These are phyloP conservation scores for Sebastes trivittatus DNA, from an alignment of 2,797 vertebrate species.

Conservation along the genomic window DNA sequence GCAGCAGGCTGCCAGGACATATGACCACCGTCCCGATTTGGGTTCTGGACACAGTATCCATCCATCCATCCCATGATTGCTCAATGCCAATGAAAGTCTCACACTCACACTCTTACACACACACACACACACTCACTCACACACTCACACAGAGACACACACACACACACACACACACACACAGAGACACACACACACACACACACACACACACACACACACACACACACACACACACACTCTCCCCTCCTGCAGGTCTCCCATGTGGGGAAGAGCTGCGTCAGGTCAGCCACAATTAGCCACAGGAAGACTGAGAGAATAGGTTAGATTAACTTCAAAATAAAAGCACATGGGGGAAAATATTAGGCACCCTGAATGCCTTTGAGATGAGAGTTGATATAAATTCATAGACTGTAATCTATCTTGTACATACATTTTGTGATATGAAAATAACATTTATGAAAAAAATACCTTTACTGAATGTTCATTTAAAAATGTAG, in stretches of 20 bases:
- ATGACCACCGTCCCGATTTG: slow-evolving; percentile 85
- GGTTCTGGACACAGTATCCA: slow-evolving; percentile 83
- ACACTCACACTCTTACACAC: slow-evolving; percentile 44
- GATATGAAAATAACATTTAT: neutral
- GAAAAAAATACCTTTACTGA: neutral
- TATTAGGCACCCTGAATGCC: neutral
- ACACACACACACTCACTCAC: slow-evolving; percentile 57
- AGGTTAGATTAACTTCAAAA: slow-evolving; percentile 51
- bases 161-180: slow-evolving; percentile 60
- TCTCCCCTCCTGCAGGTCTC: slow-evolving; percentile 66
- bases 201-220: slow-evolving; percentile 65
- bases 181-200: slow-evolving; percentile 55
- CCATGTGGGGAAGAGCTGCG: slow-evolving; percentile 50
- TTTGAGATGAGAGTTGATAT: neutral
- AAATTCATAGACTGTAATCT: neutral
- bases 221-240: slow-evolving; percentile 57
- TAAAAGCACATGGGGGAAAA: slow-evolving; percentile 39
- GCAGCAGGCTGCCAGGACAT: slow-evolving; percentile 84
- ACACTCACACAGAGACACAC: neutral
- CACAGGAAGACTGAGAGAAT: slow-evolving; percentile 27
- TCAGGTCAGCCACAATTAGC: slow-evolving; percentile 42
- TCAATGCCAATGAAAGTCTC: slow-evolving; percentile 82
- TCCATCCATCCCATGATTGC: slow-evolving; percentile 83
- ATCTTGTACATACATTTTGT: neutral
- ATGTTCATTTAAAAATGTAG: neutral